These are phyloP conservation scores for Chloebia gouldiae DNA, from an alignment of 2,113 vertebrate genomes.

Conservation along the genomic window DNA sequence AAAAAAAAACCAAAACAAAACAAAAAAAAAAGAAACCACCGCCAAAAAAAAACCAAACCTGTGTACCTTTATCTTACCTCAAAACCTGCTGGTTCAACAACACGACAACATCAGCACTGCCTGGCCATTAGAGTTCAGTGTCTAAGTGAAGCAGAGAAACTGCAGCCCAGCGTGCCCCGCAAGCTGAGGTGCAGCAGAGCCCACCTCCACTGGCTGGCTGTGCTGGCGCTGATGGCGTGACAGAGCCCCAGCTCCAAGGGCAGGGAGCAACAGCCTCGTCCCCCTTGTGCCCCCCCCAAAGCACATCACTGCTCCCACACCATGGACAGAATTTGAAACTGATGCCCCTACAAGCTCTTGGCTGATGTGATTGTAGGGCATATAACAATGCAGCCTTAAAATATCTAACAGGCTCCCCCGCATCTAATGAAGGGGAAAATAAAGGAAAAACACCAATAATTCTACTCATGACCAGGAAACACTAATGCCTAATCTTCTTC, in stretches of 20 bases:
- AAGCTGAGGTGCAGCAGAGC: neutral
- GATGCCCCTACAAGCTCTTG: neutral
- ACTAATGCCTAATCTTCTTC: neutral
- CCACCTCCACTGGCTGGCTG: accelerated
- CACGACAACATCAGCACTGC: neutral
- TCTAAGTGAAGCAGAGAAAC: neutral
- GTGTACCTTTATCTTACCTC: neutral
- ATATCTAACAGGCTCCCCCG: neutral
- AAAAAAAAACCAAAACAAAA: neutral
- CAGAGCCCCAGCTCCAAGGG: neutral
- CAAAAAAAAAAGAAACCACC: neutral
- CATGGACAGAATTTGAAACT: accelerated
- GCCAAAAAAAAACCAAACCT: too few relatives aligned
- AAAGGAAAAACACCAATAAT: neutral
- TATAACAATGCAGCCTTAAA: neutral
- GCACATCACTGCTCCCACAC: accelerated
- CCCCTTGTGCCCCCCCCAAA: accelerated
- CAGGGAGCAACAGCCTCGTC: accelerated
- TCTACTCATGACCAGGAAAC: neutral
- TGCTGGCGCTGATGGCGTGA: accelerated
- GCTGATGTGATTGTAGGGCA: accelerated
- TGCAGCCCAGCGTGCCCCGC: accelerated
- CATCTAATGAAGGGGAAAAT: neutral
- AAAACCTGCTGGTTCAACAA: neutral
- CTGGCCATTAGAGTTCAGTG: neutral